Evolutionary conservation across 1,140 invertebrate species (phyloP), one percentile per base, ranked within the genome.

Genomic region (Portunus trituberculatus): DNA sequence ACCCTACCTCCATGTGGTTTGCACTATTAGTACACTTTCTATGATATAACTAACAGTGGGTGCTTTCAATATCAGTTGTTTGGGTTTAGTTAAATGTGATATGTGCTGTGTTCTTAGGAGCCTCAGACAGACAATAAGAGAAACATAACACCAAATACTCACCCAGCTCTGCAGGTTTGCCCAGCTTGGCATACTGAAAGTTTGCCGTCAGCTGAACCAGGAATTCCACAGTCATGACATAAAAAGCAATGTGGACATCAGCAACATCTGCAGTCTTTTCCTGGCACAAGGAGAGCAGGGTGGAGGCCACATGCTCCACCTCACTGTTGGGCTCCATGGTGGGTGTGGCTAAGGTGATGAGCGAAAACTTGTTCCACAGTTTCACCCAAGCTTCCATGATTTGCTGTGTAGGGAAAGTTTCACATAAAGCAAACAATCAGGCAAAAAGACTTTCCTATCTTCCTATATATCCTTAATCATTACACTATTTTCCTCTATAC

Each of bases 261-360:
- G 95, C 91, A 14, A 90, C 45, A 14, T 32, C 95, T 76, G 91
- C 29, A 10, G 67, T 16, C 20, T 93, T 92, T 12, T 91, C 91
- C 39, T 76, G 32, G 32, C 48, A 88, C 1, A 96, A 8, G 88
- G 28, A 32, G 31, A 96, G n/a, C 28, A 96, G 32, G 25, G 29
- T 82, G 28, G 31, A 59, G 32, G 84, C 94, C 25, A 96, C n/a
- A 32, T 94, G 52, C 67, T 96, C 95, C 88, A 94, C 87, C 45
- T 96, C 95, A 86, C 90, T 89, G 32, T 96, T 96, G 25, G 95
- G 91, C 48, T 96, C 95, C 82, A 93, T 93, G 25, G 95, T 96
- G 16, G 39, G 45, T 20, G 95, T 48, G 20, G 94, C 31, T 10
- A 83, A 88, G 29, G 93, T 93, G n/a, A 96, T 28, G 29, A 90